These are phyloP conservation scores for Meloidogyne exigua DNA, from an alignment of 1,140 invertebrate genomes.

Conservation along the genomic window DNA sequence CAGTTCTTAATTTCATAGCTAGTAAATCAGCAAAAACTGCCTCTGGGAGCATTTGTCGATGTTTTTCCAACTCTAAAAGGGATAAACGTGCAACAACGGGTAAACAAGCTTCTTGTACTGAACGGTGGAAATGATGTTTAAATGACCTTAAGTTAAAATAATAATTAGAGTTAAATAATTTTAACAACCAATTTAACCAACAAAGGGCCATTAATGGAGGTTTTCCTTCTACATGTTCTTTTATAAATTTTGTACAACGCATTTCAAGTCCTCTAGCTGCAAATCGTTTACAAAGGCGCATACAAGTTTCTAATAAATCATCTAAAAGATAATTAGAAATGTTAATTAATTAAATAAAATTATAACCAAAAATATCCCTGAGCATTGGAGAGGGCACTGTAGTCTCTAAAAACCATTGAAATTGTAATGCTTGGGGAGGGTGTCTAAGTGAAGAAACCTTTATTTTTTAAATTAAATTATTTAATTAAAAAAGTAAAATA, in stretches of 20 bases:
- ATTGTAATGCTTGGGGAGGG: constrained; percentile 56
- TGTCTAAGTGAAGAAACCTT: constrained; percentile 53
- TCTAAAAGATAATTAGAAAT: constrained; percentile 46
- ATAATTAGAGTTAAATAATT: background rate
- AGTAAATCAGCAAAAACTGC: constrained; percentile 55
- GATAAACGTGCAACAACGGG: constrained; percentile 54
- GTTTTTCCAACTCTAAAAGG: constrained; percentile 51
- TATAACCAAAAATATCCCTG: constrained; percentile 54
- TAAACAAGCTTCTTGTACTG: constrained; percentile 56
- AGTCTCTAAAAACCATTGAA: constrained; percentile 61
- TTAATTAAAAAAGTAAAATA: background rate
- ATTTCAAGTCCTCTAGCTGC: constrained; percentile 25
- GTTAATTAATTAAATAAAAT: background rate
- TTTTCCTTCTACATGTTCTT: constrained; percentile 53
- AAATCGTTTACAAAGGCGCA: constrained; percentile 61
- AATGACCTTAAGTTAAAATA: constrained; percentile 31
- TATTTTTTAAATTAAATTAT: background rate
- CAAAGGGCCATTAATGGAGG: constrained; percentile 60
- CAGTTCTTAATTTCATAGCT: constrained; percentile 56
- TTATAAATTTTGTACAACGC: constrained; percentile 44
- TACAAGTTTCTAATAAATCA: constrained; percentile 61
- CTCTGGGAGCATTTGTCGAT: constrained; percentile 61
- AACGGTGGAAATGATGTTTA: constrained; percentile 59
- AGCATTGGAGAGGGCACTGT: constrained; percentile 56
- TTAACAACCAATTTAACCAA: constrained; percentile 57